Base-by-base conservation (phyloP, 2,888 invertebrate species). In the Spialia ferax region DNA sequence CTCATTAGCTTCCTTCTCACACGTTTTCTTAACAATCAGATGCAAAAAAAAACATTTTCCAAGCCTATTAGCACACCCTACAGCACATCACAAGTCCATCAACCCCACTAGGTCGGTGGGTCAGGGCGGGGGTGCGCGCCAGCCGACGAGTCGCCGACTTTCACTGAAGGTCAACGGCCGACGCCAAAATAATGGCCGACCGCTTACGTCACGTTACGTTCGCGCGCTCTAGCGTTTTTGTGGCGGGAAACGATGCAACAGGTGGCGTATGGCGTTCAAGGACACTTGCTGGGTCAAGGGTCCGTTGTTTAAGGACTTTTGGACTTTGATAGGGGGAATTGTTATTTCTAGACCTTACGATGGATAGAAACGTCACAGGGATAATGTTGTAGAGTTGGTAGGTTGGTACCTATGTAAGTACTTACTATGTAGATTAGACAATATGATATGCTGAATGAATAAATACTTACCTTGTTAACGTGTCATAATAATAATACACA, bases 121-220 rank as follows among this genome's bases (percentile, higher is more conserved):
- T 65, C 65, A 71, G 72, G 42, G 42, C 69, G 70, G 71, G 71
- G 69, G 71, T 70, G 71, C 78, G 42, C 59, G 74, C 78, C 78
- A 91, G 91, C 80, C 91, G 69, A 91, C 88, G 71, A 38, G 91
- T 88, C 90, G 91, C 87, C 89, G 76, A 90, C 92, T 92, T 91
- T 92, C 91, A 87, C 92, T 86, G 78, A 77, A 68, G 85, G 82
- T 88, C 87, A 80, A 77, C 75, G 86, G 71, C 85, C 88, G 73
- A 75, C 83, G 87, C 87, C 89, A 86, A 91, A 88, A 86, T 86
- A 84, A 82, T 76, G 74, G 72, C 68, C 66, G 70, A 62, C 26
- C 57, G 64, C 60, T 70, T 71, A 62, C 73, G 70, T 73, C 71
- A 73, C 68, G 29, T 38, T 38, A 42, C 56, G 66, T 55, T 54